Base-by-base conservation (phyloP, 2,797 vertebrate species). In the Sciurus carolinensis region DNA sequence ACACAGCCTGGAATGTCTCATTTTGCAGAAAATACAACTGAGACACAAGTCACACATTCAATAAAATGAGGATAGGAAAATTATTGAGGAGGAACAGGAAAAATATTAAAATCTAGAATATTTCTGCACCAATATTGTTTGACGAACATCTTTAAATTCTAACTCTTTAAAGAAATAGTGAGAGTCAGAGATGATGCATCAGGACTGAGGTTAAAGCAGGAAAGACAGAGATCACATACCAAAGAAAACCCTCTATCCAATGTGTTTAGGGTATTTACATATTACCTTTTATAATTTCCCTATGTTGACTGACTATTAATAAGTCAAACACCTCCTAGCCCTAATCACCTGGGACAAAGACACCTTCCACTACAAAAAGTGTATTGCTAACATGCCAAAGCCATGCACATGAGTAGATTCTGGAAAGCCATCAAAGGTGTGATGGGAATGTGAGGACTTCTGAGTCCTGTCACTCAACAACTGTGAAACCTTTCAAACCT, bases 131-230 rank as follows among this genome's bases (percentile, higher is more conserved):
- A 69, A 92, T 2, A 67, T 15, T 82, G 9, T 42, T 85, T 54
- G 87, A 86, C 36, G 81, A 73, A 17, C 47, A 47, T 79, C 72
- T 96, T 88, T 80, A 87, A 44, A 2, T 83, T 72, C 30, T 71
- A 47, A 88, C 33, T 59, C 36, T 69, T 92, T 87, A 90, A 72
- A 79, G 20, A 88, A 88, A 84, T 18, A 94, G 15, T 85, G 10
- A 50, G 93, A 72, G 30, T 75, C 64, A 64, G 54, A 91, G 47
- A n/a, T 42, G 64, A 83, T 67, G 5, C 20, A 39, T 86, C 14
- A 8, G 52, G 47, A 81, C 52, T 77, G 52, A 92, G 28, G 10
- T 47, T 54, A 44, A 50, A 20, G 30, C 4, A 52, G 26, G 76
- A 90, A 92, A 86, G n/a, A 20, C n/a, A 47, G 30, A 85, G 30